These are phyloP conservation scores for Antrozous pallidus DNA, from an alignment of 2,797 vertebrate species.

Conservation along the genomic window DNA sequence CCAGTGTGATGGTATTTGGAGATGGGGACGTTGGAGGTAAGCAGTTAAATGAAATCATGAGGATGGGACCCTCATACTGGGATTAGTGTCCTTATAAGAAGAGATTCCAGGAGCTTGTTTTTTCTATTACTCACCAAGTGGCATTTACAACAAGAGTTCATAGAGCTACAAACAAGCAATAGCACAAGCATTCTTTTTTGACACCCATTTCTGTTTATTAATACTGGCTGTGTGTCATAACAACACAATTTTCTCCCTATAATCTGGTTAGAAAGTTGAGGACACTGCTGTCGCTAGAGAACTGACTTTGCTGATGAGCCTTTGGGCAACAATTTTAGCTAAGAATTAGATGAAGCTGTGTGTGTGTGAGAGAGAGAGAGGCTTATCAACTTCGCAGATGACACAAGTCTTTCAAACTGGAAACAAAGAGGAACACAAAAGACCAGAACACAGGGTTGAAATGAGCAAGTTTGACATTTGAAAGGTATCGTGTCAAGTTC, in stretches of 20 bases:
- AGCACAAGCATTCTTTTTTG: constrained; percentile 14
- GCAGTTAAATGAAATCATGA: neutral
- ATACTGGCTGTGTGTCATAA: neutral
- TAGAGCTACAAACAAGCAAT: neutral
- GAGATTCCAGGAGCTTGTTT: neutral
- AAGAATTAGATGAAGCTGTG: neutral
- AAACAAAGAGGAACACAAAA: constrained; percentile 14
- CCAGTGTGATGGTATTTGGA: neutral
- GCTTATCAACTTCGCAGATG: neutral
- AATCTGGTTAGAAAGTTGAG: neutral
- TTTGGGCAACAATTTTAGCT: neutral
- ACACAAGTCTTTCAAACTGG: neutral
- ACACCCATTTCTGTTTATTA: neutral
- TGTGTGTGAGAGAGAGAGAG: neutral
- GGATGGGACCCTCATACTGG: too few relatives aligned
- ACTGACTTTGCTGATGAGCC: neutral
- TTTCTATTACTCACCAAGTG: neutral
- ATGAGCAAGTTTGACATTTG: neutral
- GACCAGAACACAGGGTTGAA: neutral
- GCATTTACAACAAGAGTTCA: neutral
- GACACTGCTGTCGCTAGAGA: neutral
- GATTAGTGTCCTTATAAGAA: neutral
- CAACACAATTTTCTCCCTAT: neutral
- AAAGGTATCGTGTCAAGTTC: neutral
- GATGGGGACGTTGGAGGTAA: neutral